Evolutionary conservation across 2,888 invertebrate genomes (phyloP).

Genomic region (Drosophila hawaiiensis): DNA sequence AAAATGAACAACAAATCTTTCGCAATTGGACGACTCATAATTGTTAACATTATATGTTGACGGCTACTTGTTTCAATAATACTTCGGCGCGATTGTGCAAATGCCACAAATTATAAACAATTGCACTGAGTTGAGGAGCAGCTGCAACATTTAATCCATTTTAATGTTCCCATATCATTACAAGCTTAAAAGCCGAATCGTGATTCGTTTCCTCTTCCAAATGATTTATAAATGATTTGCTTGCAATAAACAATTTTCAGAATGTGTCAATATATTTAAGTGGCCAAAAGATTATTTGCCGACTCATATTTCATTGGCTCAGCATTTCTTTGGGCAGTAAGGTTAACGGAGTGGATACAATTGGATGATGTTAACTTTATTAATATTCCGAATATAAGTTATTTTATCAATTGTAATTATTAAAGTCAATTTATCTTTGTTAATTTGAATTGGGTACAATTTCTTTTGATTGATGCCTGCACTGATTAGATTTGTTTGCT

Average conservation of each 20-base stretch:
- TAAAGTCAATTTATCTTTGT: conserved; percentile 18
- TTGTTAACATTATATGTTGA: conserved; percentile 34
- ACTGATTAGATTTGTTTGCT: conserved; percentile 2
- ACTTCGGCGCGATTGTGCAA: conserved; percentile 6
- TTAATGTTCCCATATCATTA: conserved; percentile 17
- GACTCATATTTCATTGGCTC: conserved; percentile 5
- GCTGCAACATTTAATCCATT: conserved; percentile 35
- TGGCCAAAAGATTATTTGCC: conserved; percentile 1
- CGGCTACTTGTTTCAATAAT: conserved; percentile 10
- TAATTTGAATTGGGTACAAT: not conserved
- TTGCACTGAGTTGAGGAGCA: conserved; percentile 17
- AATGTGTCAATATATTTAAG: conserved; percentile 8
- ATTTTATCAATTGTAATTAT: conserved; percentile 19
- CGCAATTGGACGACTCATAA: conserved; percentile 48
- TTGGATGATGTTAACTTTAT: not conserved
- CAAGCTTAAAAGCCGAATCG: conserved; percentile 31
- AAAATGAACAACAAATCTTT: conserved; percentile 1
- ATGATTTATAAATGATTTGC: not conserved
- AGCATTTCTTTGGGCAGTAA: not conserved
- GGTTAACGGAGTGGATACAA: not conserved
- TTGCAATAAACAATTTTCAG: not conserved
- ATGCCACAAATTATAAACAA: conserved; percentile 5
- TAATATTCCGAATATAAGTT: not conserved
- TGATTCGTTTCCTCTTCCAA: conserved; percentile 23
- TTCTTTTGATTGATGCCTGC: conserved; percentile 41